Conservation (phyloP, 2,113 vertebrate genomes). For the pig (Sus scrofa) region T2T-Sscrofa CM000819.6:90683001-90683500, state of each 20-base stretch:
- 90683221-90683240: background rate
- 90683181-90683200: background rate
- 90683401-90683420: constrained; percentile 26
- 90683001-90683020: background rate
- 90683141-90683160: background rate
- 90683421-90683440: background rate
- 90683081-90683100: background rate
- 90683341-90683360: background rate
- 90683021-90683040: background rate
- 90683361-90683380: background rate
- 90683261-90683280: background rate
- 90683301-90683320: background rate
- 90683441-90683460: constrained; percentile 33
- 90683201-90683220: background rate
- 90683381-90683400: background rate
- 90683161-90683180: background rate
- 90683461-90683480: background rate
- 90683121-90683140: background rate
- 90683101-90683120: background rate
- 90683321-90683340: background rate
- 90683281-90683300: background rate
- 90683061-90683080: background rate
- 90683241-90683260: background rate
- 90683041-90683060: background rate
- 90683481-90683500: background rate